Evolutionary conservation across 2,113 vertebrate genomes (phyloP).

Genomic region (Atrichornis clamosus): DNA sequence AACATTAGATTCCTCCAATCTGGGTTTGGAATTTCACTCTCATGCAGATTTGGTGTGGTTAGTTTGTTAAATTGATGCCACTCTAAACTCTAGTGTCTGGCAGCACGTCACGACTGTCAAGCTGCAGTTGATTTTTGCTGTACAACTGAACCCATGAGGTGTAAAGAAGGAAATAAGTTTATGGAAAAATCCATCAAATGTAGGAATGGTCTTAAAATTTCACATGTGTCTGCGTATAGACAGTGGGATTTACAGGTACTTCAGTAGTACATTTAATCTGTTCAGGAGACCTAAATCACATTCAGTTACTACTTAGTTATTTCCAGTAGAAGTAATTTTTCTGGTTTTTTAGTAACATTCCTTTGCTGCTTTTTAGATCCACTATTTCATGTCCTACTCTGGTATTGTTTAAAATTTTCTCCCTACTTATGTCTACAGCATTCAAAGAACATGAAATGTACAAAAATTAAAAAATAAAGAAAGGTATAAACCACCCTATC

Average conservation of each 20-base stretch:
- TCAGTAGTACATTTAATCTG: background rate
- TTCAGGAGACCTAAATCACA: background rate
- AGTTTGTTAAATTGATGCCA: background rate
- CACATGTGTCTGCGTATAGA: fast-evolving
- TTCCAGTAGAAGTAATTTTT: background rate
- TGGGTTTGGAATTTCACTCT: background rate
- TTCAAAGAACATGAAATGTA: background rate
- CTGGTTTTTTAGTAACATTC: background rate
- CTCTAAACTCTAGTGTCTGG: background rate
- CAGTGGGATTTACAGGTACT: background rate
- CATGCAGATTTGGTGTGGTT: background rate
- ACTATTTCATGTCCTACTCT: fast-evolving
- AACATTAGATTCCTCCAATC: fast-evolving
- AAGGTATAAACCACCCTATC: fast-evolving
- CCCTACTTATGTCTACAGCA: fast-evolving
- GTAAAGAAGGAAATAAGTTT: background rate
- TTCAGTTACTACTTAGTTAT: background rate
- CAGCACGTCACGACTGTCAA: fast-evolving
- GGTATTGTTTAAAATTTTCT: background rate
- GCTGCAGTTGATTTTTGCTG: background rate
- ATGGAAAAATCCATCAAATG: background rate
- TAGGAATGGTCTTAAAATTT: background rate
- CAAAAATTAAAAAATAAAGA: background rate
- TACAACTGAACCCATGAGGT: fast-evolving
- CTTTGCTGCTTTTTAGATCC: background rate